Base-by-base conservation (phyloP, 2,113 vertebrate species). In the Chauna torquata region DNA sequence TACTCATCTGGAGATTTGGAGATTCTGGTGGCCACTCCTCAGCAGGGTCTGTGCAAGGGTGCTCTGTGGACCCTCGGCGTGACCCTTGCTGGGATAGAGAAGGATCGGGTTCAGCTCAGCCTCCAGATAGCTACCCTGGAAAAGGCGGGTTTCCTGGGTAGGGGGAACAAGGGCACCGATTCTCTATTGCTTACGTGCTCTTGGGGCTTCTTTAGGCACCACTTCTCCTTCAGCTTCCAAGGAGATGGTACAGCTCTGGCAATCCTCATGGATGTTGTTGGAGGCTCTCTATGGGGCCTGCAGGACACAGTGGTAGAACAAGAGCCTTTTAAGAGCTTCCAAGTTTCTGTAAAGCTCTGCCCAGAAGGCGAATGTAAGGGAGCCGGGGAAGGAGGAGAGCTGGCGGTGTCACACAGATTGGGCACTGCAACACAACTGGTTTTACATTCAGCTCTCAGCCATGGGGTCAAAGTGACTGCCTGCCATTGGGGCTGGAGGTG, bases 401-500 rank as follows among this genome's bases (percentile, higher is more conserved):
- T 90, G 88, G 34, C 1, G 1, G 9, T 52, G 16, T 55, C 4
- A 1, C 5, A 6, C 1, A 5, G 58, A 47, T 86, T 72, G 1
- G 8, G 34, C 55, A 22, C 55, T 64, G 82, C 42, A 49, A 38
- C 24, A 10, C 0, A 5, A 4, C 86, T 74, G 38, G 36, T 57
- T 61, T 77, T 52, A 36, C 3, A 5, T 11, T 27, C 6, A 16
- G 11, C 55, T 40, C 15, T 74, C 34, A 59, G 80, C 36, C 2
- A 0, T 47, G 57, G 16, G 5, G 80, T 91, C 0, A 0, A 30
- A 40, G 57, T 52, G 66, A 11, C 38, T 77, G 68, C 8, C 25
- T 64, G 77, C 20, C 18, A 8, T 14, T 54, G 65, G 32, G 69
- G 25, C 57, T 82, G 57, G 44, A 84, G n/a, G 30, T 34, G 22